These are phyloP conservation scores for Ophion ventricosus DNA, from an alignment of 2,888 invertebrate genomes.

Conservation along the genomic window DNA sequence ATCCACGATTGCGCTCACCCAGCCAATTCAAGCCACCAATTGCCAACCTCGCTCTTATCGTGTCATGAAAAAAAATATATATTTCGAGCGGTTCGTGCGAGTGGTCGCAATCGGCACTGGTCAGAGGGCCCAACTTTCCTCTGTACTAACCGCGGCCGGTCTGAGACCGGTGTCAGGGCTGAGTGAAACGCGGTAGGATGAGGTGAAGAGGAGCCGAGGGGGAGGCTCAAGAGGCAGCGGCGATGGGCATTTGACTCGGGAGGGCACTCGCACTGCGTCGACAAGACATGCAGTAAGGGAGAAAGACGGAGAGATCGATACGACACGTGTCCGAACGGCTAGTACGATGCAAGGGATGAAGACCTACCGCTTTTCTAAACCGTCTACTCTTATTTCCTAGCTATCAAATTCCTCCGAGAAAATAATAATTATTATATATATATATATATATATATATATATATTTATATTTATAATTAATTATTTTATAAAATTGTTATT, in stretches of 20 bases:
- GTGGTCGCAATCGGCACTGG: too few species aligned
- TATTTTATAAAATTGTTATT: too few species aligned
- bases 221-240: not conserved
- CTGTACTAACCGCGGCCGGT: too few species aligned
- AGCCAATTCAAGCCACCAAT: too few species aligned
- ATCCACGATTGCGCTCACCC: not conserved
- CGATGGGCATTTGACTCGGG: conserved; percentile 55
- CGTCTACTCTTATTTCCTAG: conserved; percentile 67
- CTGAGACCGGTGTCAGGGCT: too few species aligned
- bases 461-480: not conserved
- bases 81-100: too few species aligned
- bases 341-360: conserved; percentile 67
- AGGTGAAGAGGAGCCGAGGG: not conserved
- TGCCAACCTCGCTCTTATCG: too few species aligned
- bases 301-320: conserved; percentile 65
- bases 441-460: conserved; percentile 11
- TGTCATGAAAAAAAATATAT: too few species aligned
- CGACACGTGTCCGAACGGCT: conserved; percentile 65
- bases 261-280: conserved; percentile 59
- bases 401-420: conserved; percentile 60
- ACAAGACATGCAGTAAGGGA: conserved; percentile 60
- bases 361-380: conserved; percentile 67
- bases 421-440: conserved; percentile 26
- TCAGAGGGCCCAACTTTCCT: too few species aligned
- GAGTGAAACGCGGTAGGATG: conserved; percentile 1